Percentiles rank a stretch among this genome's conserved stretches.
These are phyloP conservation scores for Morphnarchus princeps DNA, from an alignment of 2,113 vertebrate genomes.

Conservation along the genomic window DNA sequence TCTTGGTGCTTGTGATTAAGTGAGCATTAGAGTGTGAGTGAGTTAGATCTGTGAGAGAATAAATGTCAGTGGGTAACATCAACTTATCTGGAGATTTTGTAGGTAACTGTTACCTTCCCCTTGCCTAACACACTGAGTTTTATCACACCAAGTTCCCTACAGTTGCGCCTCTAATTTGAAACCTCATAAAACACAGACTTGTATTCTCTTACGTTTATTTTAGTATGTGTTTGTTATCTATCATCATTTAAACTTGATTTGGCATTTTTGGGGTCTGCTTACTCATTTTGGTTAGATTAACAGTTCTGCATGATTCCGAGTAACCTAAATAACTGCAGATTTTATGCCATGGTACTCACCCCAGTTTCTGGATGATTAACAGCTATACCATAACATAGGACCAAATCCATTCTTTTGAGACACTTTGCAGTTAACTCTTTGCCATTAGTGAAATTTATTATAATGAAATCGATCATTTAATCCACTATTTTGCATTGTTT, in stretches of 20 bases:
- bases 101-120: background rate
- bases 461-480: background rate
- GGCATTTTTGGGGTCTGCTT: background rate
- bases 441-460: background rate
- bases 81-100: background rate
- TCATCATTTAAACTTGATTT: background rate
- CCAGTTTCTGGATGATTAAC: background rate
- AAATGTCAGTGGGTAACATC: background rate
- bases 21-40: background rate
- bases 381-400: background rate
- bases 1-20: background rate
- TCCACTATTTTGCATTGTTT: background rate
- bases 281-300: background rate
- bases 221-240: background rate
- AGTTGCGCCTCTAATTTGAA: background rate
- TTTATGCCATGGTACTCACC: background rate
- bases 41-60: background rate
- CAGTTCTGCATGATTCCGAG: background rate
- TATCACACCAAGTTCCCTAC: background rate
- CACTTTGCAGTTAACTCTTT: background rate
- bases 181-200: background rate
- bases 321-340: background rate
- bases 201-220: background rate
- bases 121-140: background rate
- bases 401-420: background rate